These are phyloP conservation scores for Zele albiditarsus DNA, from an alignment of 2,888 invertebrate genomes.

Conservation along the genomic window DNA sequence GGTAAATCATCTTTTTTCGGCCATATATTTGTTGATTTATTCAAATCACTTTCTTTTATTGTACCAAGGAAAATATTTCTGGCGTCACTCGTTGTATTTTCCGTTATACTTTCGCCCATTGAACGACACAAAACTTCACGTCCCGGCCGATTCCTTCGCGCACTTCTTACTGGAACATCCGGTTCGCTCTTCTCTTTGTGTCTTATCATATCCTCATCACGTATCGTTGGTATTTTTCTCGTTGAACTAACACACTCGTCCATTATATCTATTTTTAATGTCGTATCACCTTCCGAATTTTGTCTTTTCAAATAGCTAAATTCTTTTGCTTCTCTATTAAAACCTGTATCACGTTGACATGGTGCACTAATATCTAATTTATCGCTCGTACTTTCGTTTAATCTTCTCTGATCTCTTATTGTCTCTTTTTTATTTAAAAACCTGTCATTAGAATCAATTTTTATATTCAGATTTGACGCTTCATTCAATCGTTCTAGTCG, in stretches of 20 bases:
- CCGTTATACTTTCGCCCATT: constrained; percentile 69
- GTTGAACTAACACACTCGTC: constrained; percentile 52
- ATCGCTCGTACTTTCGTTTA: constrained; percentile 59
- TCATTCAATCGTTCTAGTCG: constrained; percentile 64
- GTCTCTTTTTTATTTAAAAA: constrained; percentile 56
- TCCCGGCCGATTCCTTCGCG: constrained; percentile 67
- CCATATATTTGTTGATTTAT: constrained; percentile 61
- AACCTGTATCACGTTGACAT: constrained; percentile 51
- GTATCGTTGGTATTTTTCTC: constrained; percentile 31
- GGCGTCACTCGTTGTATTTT: constrained; percentile 57
- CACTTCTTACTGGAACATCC: constrained; percentile 69
- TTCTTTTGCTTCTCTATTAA: constrained; percentile 57
- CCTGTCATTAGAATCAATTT: constrained; percentile 61
- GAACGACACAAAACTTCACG: constrained; percentile 70
- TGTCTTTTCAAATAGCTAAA: constrained; percentile 63
- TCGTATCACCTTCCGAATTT: constrained; percentile 68
- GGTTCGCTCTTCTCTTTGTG: constrained; percentile 66
- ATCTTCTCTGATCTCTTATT: constrained; percentile 60
- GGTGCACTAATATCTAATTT: constrained; percentile 57
- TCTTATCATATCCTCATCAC: constrained; percentile 41
- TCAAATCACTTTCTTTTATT: constrained; percentile 68
- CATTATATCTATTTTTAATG: constrained; percentile 53
- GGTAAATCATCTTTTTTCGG: constrained; percentile 60
- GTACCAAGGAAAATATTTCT: constrained; percentile 68
- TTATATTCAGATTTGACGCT: constrained; percentile 65